Conservation (phyloP, 1,140 invertebrate genomes). For the Ctenoplectra terminalis region DNA sequence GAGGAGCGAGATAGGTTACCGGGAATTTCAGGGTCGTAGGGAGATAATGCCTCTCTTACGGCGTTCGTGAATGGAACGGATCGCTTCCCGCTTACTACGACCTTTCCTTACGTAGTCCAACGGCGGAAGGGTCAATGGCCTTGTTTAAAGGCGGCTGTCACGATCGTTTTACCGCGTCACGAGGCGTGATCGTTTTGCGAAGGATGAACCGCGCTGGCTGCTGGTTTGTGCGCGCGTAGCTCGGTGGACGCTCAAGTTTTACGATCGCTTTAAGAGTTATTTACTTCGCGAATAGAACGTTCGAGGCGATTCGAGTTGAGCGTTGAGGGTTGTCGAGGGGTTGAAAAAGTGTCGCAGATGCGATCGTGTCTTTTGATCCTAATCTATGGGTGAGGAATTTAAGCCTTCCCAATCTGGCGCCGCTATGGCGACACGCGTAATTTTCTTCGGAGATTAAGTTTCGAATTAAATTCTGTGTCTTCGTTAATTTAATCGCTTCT, state of each 20-base stretch:
- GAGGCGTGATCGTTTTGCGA: constrained; percentile 37
- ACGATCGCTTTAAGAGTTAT: not conserved
- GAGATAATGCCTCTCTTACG: constrained; percentile 64
- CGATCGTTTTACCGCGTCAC: constrained; percentile 32
- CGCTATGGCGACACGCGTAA: too few relatives aligned
- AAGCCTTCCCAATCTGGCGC: too few relatives aligned
- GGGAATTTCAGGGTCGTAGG: constrained; percentile 71
- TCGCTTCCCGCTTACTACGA: constrained; percentile 49
- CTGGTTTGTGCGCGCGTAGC: too few relatives aligned
- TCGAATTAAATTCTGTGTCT: too few relatives aligned
- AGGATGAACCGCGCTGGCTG: constrained; percentile 12
- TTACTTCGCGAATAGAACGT: too few relatives aligned
- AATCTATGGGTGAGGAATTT: too few relatives aligned
- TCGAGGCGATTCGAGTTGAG: too few relatives aligned
- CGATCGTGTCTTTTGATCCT: too few relatives aligned
- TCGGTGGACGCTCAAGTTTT: not conserved
- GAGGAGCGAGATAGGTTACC: constrained; percentile 42
- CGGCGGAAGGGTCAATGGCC: constrained; percentile 29
- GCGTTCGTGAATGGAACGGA: constrained; percentile 65
- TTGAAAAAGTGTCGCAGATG: too few relatives aligned
- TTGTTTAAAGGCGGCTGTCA: constrained; percentile 9
- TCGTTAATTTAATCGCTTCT: too few relatives aligned
- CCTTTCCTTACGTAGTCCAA: constrained; percentile 37
- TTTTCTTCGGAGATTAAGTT: too few relatives aligned
- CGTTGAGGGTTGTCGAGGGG: too few relatives aligned